phyloP scores from a whole-genome alignment of 1,140 invertebrate genomes.

The Aphis gossypii region DNA sequence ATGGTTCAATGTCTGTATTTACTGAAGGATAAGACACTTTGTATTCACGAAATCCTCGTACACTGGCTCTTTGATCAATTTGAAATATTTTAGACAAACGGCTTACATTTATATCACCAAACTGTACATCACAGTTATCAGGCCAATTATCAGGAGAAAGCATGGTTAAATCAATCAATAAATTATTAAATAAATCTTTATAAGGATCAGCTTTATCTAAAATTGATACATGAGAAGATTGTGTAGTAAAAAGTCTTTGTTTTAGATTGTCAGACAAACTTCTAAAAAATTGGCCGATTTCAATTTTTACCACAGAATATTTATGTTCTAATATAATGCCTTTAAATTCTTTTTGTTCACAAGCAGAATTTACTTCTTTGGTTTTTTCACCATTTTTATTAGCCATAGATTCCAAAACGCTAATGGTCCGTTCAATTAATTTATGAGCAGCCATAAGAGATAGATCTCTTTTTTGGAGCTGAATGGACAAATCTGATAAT shows the following conservation, averaged over 20 bases:
- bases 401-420: no score
- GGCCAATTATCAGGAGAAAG: background rate
- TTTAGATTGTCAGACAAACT: no score
- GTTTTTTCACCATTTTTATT: no score
- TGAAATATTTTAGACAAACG: background rate
- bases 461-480: no score
- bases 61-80: background rate
- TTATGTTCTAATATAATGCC: background rate
- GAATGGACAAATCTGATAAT: no score
- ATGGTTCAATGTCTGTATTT: background rate
- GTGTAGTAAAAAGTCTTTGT: background rate
- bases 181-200: background rate
- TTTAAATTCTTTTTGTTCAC: background rate
- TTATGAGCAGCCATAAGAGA: no score
- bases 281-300: no score
- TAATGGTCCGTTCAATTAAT: no score
- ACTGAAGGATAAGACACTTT: background rate
- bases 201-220: background rate
- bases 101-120: background rate
- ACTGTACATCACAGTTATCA: background rate
- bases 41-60: background rate
- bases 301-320: background rate
- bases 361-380: no score
- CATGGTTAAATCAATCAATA: background rate
- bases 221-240: background rate